Conservation (phyloP, 2,797 vertebrate species). For the Tolypeutes matacus region DNA sequence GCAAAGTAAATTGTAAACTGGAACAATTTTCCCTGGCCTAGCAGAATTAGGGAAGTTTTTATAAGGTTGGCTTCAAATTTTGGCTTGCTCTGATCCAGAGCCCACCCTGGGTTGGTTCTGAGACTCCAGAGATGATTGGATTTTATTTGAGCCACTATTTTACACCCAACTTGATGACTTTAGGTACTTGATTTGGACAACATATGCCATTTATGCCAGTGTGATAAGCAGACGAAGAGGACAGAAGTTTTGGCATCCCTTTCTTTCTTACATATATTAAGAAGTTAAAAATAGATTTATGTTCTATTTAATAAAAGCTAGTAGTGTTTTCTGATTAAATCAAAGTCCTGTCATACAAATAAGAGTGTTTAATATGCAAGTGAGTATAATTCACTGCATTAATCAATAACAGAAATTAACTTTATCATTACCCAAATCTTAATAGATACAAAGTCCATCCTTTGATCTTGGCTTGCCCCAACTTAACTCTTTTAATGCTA, state of each 20-base stretch:
- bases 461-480: not conserved
- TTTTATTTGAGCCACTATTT: not conserved
- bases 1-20: not conserved
- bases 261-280: not conserved
- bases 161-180: not conserved
- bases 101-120: not conserved
- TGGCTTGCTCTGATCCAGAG: not conserved
- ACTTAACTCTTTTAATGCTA: not conserved
- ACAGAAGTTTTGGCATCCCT: not conserved
- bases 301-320: conserved; percentile 6
- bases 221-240: not conserved
- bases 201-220: not conserved
- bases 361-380: not conserved
- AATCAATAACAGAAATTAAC: not conserved
- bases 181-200: not conserved
- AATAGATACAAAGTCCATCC: not conserved
- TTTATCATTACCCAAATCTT: not conserved
- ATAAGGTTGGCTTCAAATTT: not conserved
- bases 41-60: not conserved
- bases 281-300: not conserved
- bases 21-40: not conserved
- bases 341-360: not conserved
- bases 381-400: not conserved
- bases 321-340: not conserved
- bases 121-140: not conserved